Evolutionary conservation across 2,113 vertebrate species (phyloP).

Genomic region (Hippocampus abdominalis): DNA sequence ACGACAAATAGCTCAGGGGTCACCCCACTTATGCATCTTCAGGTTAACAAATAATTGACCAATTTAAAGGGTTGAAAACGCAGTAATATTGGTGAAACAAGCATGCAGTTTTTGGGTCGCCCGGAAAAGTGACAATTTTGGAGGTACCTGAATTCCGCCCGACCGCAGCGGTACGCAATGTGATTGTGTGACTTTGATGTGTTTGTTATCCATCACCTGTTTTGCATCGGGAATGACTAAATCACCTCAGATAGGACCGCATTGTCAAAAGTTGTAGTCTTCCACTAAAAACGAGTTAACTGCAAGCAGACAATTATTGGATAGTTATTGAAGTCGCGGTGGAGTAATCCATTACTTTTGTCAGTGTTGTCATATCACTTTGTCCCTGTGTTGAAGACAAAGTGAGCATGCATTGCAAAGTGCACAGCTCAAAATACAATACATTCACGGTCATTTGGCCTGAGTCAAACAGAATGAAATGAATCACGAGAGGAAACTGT

Average conservation of each 20-base stretch:
- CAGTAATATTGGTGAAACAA: too few species aligned
- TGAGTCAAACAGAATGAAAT: slow-evolving; percentile 17
- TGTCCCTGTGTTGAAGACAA: slow-evolving; percentile 51
- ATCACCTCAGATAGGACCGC: slow-evolving; percentile 54
- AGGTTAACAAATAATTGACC: too few species aligned
- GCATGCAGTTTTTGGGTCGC: too few species aligned
- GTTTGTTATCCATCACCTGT: slow-evolving; percentile 53
- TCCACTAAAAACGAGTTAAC: slow-evolving; percentile 9
- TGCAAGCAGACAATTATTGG: neutral
- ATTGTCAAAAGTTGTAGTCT: slow-evolving; percentile 51
- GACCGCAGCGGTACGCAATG: slow-evolving; percentile 20
- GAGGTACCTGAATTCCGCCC: too few species aligned
- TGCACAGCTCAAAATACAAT: slow-evolving; percentile 73
- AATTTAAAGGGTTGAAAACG: too few species aligned
- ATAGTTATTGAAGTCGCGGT: slow-evolving; percentile 7
- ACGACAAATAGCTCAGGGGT: too few species aligned
- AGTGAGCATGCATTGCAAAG: slow-evolving; percentile 45
- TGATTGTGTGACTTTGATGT: slow-evolving; percentile 56
- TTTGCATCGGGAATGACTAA: slow-evolving; percentile 48
- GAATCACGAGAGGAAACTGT: slow-evolving; percentile 61
- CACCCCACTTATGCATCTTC: too few species aligned
- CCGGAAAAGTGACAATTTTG: too few species aligned
- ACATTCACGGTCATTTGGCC: slow-evolving; percentile 39
- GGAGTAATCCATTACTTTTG: slow-evolving; percentile 45
- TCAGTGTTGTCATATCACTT: slow-evolving; percentile 48